Conservation (phyloP, 2,888 invertebrate genomes). For the Agriotes lineatus region DNA sequence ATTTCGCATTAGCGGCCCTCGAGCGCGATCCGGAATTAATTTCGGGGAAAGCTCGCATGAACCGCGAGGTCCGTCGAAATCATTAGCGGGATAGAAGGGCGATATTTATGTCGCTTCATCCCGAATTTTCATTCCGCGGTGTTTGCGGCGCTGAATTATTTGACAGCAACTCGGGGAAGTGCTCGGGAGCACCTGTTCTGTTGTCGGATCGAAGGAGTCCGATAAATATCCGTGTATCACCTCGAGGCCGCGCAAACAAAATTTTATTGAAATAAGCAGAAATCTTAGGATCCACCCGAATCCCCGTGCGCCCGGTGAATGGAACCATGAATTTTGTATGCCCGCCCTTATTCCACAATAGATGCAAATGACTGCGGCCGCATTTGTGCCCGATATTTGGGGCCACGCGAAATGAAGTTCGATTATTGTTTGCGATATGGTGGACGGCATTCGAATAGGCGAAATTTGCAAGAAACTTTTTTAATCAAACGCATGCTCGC, state of each 20-base stretch:
- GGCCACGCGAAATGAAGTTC: not conserved
- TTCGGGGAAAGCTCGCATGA: conserved; percentile 6
- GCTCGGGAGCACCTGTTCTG: conserved; percentile 35
- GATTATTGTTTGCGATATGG: conserved; percentile 4
- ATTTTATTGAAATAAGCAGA: conserved; percentile 42
- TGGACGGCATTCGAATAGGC: too few species aligned
- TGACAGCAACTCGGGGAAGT: conserved; percentile 33
- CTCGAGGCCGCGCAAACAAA: conserved; percentile 26
- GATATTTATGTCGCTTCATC: conserved; percentile 15
- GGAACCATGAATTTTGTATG: conserved; percentile 39
- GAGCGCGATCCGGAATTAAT: conserved; percentile 23
- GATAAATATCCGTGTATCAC: conserved; percentile 37
- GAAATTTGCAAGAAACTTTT: too few species aligned
- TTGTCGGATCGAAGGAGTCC: conserved; percentile 28
- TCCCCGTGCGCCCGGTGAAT: conserved; percentile 20
- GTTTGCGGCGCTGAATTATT: conserved; percentile 32
- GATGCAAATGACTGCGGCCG: conserved; percentile 32
- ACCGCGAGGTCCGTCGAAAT: not conserved
- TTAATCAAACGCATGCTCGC: too few species aligned
- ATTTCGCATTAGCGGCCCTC: conserved; percentile 34
- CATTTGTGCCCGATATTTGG: conserved; percentile 12
- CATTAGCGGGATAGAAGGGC: not conserved
- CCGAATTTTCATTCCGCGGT: conserved; percentile 21
- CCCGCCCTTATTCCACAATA: conserved; percentile 27
- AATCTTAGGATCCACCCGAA: conserved; percentile 26